A percentile compares a stretch with the other conserved stretches of the same genome.
Conservation (phyloP, 2,797 vertebrate species). For the Neosilurus hyrtlii region DNA sequence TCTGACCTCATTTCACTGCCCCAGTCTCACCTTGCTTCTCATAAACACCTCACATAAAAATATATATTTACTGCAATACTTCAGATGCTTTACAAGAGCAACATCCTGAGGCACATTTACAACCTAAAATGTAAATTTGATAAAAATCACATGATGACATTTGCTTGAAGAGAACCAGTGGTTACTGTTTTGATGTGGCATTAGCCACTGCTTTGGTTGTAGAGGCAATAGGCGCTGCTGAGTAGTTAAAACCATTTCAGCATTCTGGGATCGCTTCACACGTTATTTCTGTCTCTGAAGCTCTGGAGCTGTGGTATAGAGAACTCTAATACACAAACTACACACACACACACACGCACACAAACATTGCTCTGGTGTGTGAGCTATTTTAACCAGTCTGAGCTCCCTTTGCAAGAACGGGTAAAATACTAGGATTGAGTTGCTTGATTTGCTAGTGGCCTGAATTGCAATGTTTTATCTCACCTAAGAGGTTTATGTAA, state of each 20-base stretch:
- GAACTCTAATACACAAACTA: conserved; percentile 44
- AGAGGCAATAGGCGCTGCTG: conserved; percentile 11
- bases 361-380: conserved; percentile 22
- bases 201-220: conserved; percentile 23
- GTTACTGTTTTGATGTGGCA: conserved; percentile 6
- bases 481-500: conserved; percentile 27
- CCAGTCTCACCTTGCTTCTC: conserved; percentile 23
- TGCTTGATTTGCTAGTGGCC: conserved; percentile 41
- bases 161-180: not conserved
- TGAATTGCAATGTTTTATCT: conserved; percentile 29
- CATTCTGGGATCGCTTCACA: conserved; percentile 43
- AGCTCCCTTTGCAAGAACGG: conserved; percentile 26
- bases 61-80: conserved; percentile 25
- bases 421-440: conserved; percentile 31
- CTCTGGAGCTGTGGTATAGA: conserved; percentile 35
- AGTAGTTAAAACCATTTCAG: conserved; percentile 37
- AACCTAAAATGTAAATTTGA: not conserved
- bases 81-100: not conserved
- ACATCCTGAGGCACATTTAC: conserved; percentile 20
- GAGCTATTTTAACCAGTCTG: conserved; percentile 56
- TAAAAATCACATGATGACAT: not conserved
- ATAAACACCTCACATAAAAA: conserved; percentile 20
- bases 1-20: conserved; percentile 41
- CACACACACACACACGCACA: conserved; percentile 38
- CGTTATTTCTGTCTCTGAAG: conserved; percentile 57